Conservation (phyloP, 1,140 invertebrate species). For the Planococcus citri region DNA sequence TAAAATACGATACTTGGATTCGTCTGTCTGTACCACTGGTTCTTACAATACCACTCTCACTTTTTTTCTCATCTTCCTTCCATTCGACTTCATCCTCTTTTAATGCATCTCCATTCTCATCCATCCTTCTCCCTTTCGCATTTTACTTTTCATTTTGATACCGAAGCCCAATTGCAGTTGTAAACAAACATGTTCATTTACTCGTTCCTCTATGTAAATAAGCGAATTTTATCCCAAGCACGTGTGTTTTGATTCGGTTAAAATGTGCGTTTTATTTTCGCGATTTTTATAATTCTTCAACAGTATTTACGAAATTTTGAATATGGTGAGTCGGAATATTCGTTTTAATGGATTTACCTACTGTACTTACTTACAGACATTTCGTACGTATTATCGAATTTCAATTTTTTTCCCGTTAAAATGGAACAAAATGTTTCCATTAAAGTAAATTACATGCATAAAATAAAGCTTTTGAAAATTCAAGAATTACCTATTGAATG, state of each 20-base stretch:
- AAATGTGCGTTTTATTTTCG: background rate
- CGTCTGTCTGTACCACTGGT: background rate
- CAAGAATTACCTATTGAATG: no score
- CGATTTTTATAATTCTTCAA: background rate
- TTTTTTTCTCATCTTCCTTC: constrained; percentile 3
- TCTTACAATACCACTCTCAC: background rate
- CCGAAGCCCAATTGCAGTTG: background rate
- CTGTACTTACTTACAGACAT: no score
- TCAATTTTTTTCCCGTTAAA: no score
- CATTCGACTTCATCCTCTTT: background rate
- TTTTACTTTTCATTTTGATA: background rate
- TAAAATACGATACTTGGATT: background rate
- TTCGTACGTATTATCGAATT: no score
- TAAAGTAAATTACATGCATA: no score
- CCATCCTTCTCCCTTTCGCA: background rate
- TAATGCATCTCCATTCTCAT: background rate
- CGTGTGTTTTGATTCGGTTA: background rate
- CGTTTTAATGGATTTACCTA: no score
- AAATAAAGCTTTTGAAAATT: no score
- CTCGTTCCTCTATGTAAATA: background rate
- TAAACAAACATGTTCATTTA: background rate
- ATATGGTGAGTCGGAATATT: background rate
- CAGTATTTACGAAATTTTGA: background rate
- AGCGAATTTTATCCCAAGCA: background rate
- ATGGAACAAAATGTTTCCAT: no score